Base-by-base conservation (phyloP, 2,797 vertebrate genomes). In the Lacerta agilis region DNA sequence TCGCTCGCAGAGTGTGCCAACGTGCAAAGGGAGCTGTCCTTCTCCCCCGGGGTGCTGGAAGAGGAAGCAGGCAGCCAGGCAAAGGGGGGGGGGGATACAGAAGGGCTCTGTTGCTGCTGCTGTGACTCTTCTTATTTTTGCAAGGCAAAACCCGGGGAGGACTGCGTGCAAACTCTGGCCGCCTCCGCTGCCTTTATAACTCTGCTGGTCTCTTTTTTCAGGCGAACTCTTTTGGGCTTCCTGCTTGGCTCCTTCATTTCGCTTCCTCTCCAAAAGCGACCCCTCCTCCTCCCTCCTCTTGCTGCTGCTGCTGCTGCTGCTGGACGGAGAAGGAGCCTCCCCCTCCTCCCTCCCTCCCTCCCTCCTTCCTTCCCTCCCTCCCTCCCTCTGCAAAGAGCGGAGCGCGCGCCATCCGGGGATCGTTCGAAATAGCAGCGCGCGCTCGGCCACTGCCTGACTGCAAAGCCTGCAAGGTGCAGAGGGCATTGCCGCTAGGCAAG, bases 331-430 rank as follows among this genome's bases (percentile, higher is more conserved):
- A 10, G 0, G 38, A 41, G 76, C 73, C 29, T 61, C 71, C 80
- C 79, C 36, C 85, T 6, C 79, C 36, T 79, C 33, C 43, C 64
- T 92, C 91, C 87, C 58, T 91, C 86, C 86, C 88, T 83, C 29
- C 8, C 58, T 55, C 85, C 7, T 66, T 43, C 81, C 20, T 45
- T 66, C 93, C 90, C 86, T 66, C 92, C 86, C 87, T 90, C 85
- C 94, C 90, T 88, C 89, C 91, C 79, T 92, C 87, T 73, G 67
- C 86, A 79, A 73, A 58, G 91, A 81, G 83, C 83, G 91, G 90
- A 92, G 76, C 93, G 88, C 76, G 86, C 94, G 90, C 94, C 95
- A 87, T 95, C 95, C 94, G 92, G 93, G 95, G 88, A 91, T 79
- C 89, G 69, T n/a, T 43, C 69, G 76, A n/a, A 72, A 72, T 82